phyloP scores from a whole-genome alignment of 35 echinoderm and acorn worm genomes.

The Anneissia japonica region DNA sequence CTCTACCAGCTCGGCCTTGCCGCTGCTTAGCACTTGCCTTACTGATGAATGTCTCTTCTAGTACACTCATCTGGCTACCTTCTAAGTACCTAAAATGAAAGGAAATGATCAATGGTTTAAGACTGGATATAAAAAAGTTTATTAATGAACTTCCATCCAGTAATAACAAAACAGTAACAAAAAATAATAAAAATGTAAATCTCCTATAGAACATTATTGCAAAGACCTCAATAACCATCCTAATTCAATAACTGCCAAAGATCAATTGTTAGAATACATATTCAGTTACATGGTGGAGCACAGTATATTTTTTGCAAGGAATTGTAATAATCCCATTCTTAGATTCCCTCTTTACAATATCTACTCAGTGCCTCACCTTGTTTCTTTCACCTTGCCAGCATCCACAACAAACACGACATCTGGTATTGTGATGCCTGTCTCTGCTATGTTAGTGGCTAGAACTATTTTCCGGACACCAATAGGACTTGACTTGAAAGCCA shows the following conservation, averaged over 20 bases:
- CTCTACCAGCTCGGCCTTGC: slow-evolving; percentile 81
- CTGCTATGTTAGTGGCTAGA: slow-evolving; percentile 92
- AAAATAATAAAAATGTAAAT: too few relatives aligned
- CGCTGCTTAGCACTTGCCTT: slow-evolving; percentile 94
- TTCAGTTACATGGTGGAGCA: too few relatives aligned
- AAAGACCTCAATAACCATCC: too few relatives aligned
- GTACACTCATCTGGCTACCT: slow-evolving; percentile 70
- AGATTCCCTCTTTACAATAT: not conserved
- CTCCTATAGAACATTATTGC: too few relatives aligned
- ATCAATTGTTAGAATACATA: too few relatives aligned
- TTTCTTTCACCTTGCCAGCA: slow-evolving; percentile 90
- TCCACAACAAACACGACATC: slow-evolving; percentile 97
- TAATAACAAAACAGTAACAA: too few relatives aligned
- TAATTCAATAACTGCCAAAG: too few relatives aligned
- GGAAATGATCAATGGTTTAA: too few relatives aligned
- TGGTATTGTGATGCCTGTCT: slow-evolving; percentile 90
- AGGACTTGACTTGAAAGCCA: slow-evolving; percentile 69
- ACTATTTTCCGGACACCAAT: slow-evolving; percentile 74
- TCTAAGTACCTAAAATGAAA: slow-evolving; percentile 78
- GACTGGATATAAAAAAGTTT: too few relatives aligned
- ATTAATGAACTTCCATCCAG: too few relatives aligned
- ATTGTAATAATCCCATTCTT: not conserved
- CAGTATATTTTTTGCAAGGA: not conserved
- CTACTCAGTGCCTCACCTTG: slow-evolving; percentile 33
- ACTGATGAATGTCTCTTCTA: slow-evolving; percentile 75